A percentile compares a stretch with the other conserved stretches of the same genome.
Conservation (phyloP, 2,888 invertebrate genomes). For the Phengaris arion region DNA sequence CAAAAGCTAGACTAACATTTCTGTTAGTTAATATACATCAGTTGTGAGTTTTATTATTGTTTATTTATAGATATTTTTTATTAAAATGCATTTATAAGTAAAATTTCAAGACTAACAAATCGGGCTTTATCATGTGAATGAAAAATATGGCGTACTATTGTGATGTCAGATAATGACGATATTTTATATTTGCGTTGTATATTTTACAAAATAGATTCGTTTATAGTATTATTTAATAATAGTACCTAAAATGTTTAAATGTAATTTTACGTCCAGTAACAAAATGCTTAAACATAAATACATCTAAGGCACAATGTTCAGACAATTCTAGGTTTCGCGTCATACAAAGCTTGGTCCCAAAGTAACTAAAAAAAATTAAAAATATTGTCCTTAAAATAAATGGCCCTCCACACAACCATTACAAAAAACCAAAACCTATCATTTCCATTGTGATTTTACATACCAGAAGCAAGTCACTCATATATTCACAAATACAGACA, state of each 20-base stretch:
- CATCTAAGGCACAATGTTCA: slow-evolving; percentile 35
- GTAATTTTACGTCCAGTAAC: neutral
- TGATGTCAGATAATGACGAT: neutral
- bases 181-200: neutral
- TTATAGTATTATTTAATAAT: neutral
- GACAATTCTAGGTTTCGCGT: slow-evolving; percentile 28
- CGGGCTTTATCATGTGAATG: too few species aligned
- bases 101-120: too few species aligned
- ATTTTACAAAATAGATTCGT: neutral
- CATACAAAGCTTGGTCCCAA: slow-evolving; percentile 38
- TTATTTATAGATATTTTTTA: neutral
- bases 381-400: slow-evolving; percentile 38
- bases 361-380: slow-evolving; percentile 29
- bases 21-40: too few species aligned
- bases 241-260: neutral
- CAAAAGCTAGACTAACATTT: neutral
- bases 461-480: neutral
- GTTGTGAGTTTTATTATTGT: neutral
- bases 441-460: neutral
- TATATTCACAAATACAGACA: neutral
- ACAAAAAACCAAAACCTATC: slow-evolving; percentile 11
- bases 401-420: slow-evolving; percentile 33
- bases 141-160: neutral
- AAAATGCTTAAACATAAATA: slow-evolving; percentile 3
- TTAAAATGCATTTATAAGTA: too few species aligned